phyloP scores from a whole-genome alignment of 2,888 invertebrate species.

The Rhynchonema sp. region DNA sequence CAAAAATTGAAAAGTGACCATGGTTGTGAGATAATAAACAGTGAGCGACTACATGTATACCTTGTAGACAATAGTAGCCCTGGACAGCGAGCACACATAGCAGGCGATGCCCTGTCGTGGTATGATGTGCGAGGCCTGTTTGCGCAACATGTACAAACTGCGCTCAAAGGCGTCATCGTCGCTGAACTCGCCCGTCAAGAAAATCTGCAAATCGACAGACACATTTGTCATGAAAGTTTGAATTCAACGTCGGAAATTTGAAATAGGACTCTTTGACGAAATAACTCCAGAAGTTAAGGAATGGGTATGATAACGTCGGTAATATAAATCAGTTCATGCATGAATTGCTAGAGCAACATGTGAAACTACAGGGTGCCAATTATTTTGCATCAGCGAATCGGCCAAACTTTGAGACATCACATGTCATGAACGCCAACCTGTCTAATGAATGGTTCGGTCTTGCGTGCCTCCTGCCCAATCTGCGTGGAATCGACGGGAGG shows the following conservation, averaged over 20 bases:
- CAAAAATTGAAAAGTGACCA: no score
- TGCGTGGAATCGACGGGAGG: slow-evolving; percentile 66
- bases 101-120: slow-evolving; percentile 64
- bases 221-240: background rate
- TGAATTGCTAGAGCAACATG: no score
- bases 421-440: slow-evolving; percentile 55
- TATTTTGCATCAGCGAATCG: background rate
- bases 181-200: slow-evolving; percentile 44
- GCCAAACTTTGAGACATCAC: background rate
- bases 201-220: slow-evolving; percentile 23
- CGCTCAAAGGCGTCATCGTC: slow-evolving; percentile 32
- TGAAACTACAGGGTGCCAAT: no score
- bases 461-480: slow-evolving; percentile 75
- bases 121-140: slow-evolving; percentile 72
- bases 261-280: no score
- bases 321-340: no score
- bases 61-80: slow-evolving; percentile 81
- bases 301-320: no score
- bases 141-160: slow-evolving; percentile 75
- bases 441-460: slow-evolving; percentile 82
- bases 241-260: no score
- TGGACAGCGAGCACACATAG: slow-evolving; percentile 84
- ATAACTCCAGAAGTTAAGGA: no score
- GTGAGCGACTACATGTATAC: no score
- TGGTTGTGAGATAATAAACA: no score